These are phyloP conservation scores for Formica aserva DNA, from an alignment of 2,888 invertebrate genomes.

Conservation along the genomic window DNA sequence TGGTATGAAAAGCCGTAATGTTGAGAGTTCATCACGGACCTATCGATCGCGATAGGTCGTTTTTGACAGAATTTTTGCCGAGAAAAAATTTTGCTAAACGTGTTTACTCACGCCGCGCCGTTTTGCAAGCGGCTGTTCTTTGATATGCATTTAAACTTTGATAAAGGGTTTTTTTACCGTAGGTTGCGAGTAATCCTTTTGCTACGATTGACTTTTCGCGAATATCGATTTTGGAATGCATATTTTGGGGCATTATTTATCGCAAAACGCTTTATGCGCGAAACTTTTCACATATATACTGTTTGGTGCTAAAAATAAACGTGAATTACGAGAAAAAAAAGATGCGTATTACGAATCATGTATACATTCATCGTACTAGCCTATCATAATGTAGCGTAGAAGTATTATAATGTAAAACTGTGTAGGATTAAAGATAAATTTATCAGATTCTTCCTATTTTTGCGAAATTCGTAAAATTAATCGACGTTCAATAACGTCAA, in stretches of 20 bases:
- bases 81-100: conserved; percentile 68
- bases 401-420: conserved; percentile 57
- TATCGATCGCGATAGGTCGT: conserved; percentile 57
- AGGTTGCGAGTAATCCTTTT: conserved; percentile 42
- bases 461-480: background rate
- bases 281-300: conserved; percentile 18
- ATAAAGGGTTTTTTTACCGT: conserved; percentile 61
- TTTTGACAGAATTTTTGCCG: conserved; percentile 63
- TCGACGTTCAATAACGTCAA: background rate
- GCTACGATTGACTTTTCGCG: conserved; percentile 48
- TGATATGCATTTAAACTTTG: conserved; percentile 74
- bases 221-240: conserved; percentile 56
- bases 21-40: conserved; percentile 50
- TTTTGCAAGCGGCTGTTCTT: conserved; percentile 46
- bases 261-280: conserved; percentile 8
- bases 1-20: conserved; percentile 31
- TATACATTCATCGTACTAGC: conserved; percentile 58
- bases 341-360: conserved; percentile 47
- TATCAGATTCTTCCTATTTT: conserved; percentile 8
- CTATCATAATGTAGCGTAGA: conserved; percentile 47
- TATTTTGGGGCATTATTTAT: conserved; percentile 77
- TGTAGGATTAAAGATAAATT: conserved; percentile 10
- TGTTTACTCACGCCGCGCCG: conserved; percentile 60
- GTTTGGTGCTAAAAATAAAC: conserved; percentile 35
- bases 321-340: conserved; percentile 9